These are phyloP conservation scores for Salvelinus namaycush DNA, from an alignment of 2,113 vertebrate species.

Conservation along the genomic window DNA sequence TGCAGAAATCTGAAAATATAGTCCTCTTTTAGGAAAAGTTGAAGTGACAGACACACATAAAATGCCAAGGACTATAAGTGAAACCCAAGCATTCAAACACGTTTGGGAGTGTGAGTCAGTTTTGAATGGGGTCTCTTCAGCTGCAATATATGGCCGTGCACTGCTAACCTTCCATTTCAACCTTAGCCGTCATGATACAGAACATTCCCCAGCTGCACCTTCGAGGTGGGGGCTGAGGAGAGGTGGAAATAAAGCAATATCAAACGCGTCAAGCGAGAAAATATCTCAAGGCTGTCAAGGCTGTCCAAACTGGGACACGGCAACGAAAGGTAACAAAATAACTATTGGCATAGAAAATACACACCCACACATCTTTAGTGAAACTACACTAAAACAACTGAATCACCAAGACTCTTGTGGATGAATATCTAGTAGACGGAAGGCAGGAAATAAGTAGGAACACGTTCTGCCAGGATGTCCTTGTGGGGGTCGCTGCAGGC, in stretches of 20 bases:
- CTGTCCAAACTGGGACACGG: conserved; percentile 62
- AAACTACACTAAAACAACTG: conserved; percentile 49
- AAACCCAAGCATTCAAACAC: conserved; percentile 23
- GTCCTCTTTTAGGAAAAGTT: no score
- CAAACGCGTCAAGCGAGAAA: background rate
- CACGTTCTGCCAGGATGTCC: conserved; percentile 77
- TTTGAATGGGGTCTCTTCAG: background rate
- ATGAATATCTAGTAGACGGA: conserved; percentile 55
- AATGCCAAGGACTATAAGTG: conserved; percentile 25
- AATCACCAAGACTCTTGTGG: conserved; percentile 59
- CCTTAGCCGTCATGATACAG: background rate
- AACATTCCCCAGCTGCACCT: background rate
- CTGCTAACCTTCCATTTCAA: background rate
- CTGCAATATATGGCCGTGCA: conserved; percentile 5
- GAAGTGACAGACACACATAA: conserved; percentile 7
- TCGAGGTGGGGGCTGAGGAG: conserved; percentile 18
- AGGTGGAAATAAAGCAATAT: background rate
- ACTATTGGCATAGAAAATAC: conserved; percentile 59
- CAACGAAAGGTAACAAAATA: conserved; percentile 65
- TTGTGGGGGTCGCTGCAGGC: conserved; percentile 61
- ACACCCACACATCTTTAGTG: conserved; percentile 59
- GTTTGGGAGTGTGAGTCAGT: conserved; percentile 9
- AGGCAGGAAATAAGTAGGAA: conserved; percentile 74
- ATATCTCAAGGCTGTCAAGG: conserved; percentile 57
- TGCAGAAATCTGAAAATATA: conserved; percentile 65